A percentile compares a stretch with the other conserved stretches of the same genome.
phyloP scores from a whole-genome alignment of 2,113 vertebrate genomes.

The Chaenocephalus aceratus region DNA sequence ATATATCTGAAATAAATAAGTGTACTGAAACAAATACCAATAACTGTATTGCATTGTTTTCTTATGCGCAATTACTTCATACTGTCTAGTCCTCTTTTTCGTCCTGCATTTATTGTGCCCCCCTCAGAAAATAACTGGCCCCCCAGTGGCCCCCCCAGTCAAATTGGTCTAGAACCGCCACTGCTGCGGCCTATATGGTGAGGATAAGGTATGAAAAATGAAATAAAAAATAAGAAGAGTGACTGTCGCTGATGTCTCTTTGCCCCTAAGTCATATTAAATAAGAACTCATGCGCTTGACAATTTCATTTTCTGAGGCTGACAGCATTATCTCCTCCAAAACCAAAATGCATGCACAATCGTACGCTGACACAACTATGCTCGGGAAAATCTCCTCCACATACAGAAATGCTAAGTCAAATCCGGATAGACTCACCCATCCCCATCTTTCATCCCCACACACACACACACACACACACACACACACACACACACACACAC shows the following conservation, averaged over 20 bases:
- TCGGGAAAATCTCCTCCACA: conserved; percentile 25
- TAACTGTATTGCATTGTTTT: too few species aligned
- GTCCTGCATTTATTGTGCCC: too few species aligned
- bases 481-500: too few species aligned
- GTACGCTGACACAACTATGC: conserved; percentile 35
- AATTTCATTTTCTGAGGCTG: conserved; percentile 50
- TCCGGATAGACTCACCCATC: not conserved
- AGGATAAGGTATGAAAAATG: conserved; percentile 6
- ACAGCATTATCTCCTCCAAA: conserved; percentile 50
- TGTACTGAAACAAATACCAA: too few species aligned
- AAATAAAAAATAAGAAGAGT: conserved; percentile 33
- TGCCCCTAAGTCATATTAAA: conserved; percentile 31
- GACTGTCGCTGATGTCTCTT: conserved; percentile 32
- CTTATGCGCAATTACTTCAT: too few species aligned
- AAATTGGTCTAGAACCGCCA: too few species aligned
- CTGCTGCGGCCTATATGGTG: not conserved
- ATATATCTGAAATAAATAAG: too few species aligned
- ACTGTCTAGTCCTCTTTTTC: too few species aligned
- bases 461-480: conserved; percentile 2
- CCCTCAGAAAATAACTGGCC: too few species aligned
- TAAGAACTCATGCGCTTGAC: conserved; percentile 43
- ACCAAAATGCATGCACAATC: conserved; percentile 31
- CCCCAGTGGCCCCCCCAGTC: too few species aligned
- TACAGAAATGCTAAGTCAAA: conserved; percentile 17
- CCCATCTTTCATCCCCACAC: conserved; percentile 1